These are phyloP conservation scores for Tipula unca DNA, from an alignment of 2,888 invertebrate species.

Conservation along the genomic window DNA sequence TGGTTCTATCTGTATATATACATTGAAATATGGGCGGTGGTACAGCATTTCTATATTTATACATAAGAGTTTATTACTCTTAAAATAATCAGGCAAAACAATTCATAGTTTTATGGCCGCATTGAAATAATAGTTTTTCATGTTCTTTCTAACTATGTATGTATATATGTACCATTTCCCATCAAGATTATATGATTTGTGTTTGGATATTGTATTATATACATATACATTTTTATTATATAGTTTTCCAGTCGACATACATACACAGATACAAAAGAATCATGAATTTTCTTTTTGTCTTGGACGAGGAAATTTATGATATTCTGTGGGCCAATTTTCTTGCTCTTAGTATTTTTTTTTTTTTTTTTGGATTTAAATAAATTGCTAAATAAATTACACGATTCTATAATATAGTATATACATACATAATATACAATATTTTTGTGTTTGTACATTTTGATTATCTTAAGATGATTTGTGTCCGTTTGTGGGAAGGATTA, in stretches of 20 bases:
- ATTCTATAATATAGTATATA: constrained; percentile 2
- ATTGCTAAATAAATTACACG: constrained; percentile 4
- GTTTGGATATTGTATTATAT: neutral
- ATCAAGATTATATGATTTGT: constrained; percentile 14
- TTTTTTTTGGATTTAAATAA: constrained; percentile 2
- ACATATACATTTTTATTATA: neutral
- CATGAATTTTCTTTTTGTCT: neutral
- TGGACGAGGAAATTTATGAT: neutral
- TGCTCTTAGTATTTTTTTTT: neutral
- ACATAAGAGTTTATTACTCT: neutral
- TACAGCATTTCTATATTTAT: neutral
- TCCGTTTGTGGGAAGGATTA: constrained; percentile 14
- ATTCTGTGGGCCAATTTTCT: constrained; percentile 2
- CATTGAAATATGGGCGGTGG: neutral
- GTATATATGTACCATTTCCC: neutral
- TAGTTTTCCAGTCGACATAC: neutral
- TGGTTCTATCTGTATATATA: neutral
- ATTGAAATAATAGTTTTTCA: constrained; percentile 3
- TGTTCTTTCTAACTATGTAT: neutral
- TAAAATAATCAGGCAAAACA: constrained; percentile 8
- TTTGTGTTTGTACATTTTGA: neutral
- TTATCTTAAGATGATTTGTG: constrained; percentile 14
- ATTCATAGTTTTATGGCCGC: constrained; percentile 14
- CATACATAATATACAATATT: neutral
- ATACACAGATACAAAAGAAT: neutral